Conservation (phyloP, 1,140 invertebrate species). For the Cydia amplana region DNA sequence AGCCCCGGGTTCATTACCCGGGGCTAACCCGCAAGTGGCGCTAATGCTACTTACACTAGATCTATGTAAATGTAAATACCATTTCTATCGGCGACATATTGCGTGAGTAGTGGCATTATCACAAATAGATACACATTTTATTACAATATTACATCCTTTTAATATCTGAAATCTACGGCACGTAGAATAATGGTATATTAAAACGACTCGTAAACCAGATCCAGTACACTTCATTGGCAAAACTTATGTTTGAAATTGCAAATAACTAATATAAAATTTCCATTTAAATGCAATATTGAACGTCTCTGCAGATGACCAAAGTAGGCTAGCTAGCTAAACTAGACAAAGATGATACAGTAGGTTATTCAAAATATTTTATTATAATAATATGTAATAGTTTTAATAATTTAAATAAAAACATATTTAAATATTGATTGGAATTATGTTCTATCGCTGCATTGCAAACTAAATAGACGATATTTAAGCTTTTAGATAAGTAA, state of each 20-base stretch:
- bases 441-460: no score
- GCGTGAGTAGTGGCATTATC: not conserved
- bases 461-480: no score
- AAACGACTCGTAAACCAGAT: slow-evolving; percentile 19
- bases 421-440: no score
- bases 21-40: no score
- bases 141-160: not conserved
- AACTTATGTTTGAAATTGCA: slow-evolving; percentile 39
- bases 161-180: not conserved
- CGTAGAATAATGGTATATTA: not conserved
- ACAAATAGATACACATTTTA: not conserved
- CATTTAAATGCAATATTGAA: slow-evolving; percentile 42
- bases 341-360: slow-evolving; percentile 19
- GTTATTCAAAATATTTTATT: not conserved
- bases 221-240: slow-evolving; percentile 47
- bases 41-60: no score
- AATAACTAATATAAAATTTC: slow-evolving; percentile 42
- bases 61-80: no score
- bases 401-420: no score
- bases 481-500: no score
- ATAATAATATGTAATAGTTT: not conserved
- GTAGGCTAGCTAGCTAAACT: slow-evolving; percentile 34
- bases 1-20: no score
- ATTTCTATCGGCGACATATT: not conserved
- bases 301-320: slow-evolving; percentile 34